Conservation (phyloP, 2,888 invertebrate species). For the Tricholauxania praeusta region DNA sequence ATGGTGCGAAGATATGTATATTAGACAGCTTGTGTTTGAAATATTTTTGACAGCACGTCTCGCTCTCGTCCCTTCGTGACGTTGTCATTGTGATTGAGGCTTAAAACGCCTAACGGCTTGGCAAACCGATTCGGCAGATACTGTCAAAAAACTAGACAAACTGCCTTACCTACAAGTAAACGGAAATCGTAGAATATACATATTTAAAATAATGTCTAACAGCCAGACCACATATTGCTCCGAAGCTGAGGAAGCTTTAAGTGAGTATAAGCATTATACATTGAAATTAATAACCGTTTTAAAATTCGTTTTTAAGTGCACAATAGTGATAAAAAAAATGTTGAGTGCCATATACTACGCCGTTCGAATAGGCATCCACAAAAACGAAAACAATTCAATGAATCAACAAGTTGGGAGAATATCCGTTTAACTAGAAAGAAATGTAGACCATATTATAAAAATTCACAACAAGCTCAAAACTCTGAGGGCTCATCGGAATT, state of each 20-base stretch:
- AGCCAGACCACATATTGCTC: conserved; percentile 46
- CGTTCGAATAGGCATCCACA: conserved; percentile 39
- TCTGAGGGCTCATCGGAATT: conserved; percentile 23
- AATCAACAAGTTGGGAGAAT: conserved; percentile 13
- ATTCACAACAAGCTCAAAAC: background rate
- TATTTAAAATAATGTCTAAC: conserved; percentile 1
- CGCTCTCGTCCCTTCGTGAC: no score
- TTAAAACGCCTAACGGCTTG: no score
- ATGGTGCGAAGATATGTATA: no score
- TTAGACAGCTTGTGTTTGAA: no score
- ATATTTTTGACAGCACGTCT: no score
- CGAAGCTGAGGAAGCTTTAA: conserved; percentile 39
- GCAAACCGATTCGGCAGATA: no score
- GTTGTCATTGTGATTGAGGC: no score
- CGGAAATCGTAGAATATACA: no score
- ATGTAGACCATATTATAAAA: background rate
- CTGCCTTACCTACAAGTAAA: no score
- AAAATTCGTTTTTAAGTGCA: no score
- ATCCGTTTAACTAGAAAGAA: background rate
- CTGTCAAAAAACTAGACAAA: no score
- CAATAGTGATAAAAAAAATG: no score
- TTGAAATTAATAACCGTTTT: background rate
- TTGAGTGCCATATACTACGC: conserved; percentile 4
- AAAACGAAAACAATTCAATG: conserved; percentile 4
- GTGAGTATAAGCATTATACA: background rate